Conservation (phyloP, 2,113 vertebrate genomes). For the Crotophaga sulcirostris region DNA sequence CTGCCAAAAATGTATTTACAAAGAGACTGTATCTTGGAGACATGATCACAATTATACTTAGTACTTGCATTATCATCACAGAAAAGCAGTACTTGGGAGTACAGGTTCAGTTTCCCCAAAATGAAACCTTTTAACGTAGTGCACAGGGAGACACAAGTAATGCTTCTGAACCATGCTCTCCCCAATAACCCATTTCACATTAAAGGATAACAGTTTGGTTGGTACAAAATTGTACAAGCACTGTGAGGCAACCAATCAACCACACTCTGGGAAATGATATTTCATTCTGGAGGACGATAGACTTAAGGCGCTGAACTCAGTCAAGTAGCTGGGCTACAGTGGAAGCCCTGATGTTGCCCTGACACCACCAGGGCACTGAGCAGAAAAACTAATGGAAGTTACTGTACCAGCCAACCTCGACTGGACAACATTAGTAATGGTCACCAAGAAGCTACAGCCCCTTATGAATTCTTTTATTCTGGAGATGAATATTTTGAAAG, state of each 20-base stretch:
- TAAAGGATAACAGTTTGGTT: background rate
- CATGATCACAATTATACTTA: background rate
- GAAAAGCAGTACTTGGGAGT: background rate
- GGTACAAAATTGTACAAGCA: background rate
- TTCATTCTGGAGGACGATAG: background rate
- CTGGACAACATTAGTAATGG: background rate
- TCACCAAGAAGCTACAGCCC: background rate
- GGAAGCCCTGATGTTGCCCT: background rate
- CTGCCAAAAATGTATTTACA: slow-evolving; percentile 9
- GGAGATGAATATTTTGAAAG: background rate
- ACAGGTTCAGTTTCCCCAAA: background rate
- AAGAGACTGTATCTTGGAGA: background rate
- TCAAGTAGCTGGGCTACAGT: background rate
- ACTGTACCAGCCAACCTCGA: background rate
- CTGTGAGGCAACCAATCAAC: too few relatives aligned
- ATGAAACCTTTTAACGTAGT: background rate
- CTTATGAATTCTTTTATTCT: background rate
- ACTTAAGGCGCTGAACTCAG: background rate
- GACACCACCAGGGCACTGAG: background rate
- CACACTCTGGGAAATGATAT: background rate
- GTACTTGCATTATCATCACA: background rate
- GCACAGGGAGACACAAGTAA: background rate
- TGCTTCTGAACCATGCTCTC: background rate
- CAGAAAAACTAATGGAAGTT: background rate
- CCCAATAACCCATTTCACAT: background rate